These are phyloP conservation scores for Amblyornis subalaris DNA, from an alignment of 2,113 vertebrate species.

Conservation along the genomic window DNA sequence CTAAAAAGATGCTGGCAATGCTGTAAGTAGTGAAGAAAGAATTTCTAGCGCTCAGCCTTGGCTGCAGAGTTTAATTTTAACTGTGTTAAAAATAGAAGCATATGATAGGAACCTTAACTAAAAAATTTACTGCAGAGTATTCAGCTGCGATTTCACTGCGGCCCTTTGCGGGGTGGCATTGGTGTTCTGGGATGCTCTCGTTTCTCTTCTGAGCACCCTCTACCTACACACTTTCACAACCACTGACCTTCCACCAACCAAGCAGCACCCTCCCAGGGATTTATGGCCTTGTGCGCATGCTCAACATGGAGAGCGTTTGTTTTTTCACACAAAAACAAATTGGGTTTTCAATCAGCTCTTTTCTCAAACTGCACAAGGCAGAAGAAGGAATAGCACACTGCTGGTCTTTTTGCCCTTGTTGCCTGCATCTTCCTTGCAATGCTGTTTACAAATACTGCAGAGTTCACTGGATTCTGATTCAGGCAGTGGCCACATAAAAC, in stretches of 20 bases:
- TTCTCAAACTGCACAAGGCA: accelerated
- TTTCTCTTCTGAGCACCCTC: not conserved
- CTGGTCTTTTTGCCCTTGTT: not conserved
- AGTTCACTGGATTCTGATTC: not conserved
- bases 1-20: slow-evolving; percentile 22
- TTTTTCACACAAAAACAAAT: not conserved
- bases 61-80: slow-evolving; percentile 51
- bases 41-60: slow-evolving; percentile 3
- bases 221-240: not conserved
- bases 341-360: not conserved
- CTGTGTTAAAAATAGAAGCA: slow-evolving; percentile 37
- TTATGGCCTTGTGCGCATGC: not conserved
- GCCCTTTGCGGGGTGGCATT: accelerated
- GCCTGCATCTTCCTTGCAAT: not conserved
- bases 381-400: accelerated
- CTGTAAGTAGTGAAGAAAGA: slow-evolving; percentile 2
- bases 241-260: not conserved
- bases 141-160: not conserved
- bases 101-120: slow-evolving; percentile 26
- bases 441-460: not conserved
- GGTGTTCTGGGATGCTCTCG: accelerated
- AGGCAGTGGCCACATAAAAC: not conserved
- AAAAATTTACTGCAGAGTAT: slow-evolving; percentile 3
- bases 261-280: not conserved
- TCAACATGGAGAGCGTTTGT: not conserved